A percentile compares a stretch with the other conserved stretches of the same genome.
Conservation (phyloP, 1,140 invertebrate species). For the Physella acuta region DNA sequence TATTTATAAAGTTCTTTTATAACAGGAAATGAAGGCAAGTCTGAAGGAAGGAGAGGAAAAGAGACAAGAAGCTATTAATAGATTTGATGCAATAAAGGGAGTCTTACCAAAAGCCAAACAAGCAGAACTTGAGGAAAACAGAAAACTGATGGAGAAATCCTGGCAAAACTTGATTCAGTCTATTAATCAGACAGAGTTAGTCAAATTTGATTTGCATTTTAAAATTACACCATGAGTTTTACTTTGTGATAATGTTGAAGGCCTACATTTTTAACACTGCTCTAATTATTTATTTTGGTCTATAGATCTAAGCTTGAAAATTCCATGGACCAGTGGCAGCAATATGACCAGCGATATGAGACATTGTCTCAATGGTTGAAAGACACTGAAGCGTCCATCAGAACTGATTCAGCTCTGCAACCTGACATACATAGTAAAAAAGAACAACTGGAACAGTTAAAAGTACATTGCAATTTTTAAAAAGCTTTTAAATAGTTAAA, state of each 20-base stretch:
- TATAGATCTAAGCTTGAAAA: conserved; percentile 66
- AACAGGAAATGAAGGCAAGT: conserved; percentile 49
- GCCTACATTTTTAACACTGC: background rate
- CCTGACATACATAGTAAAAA: conserved; percentile 72
- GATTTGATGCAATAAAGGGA: conserved; percentile 40
- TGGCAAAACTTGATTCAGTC: conserved; percentile 70
- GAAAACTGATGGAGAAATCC: conserved; percentile 69
- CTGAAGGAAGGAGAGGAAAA: conserved; percentile 49
- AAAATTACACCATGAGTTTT: no score
- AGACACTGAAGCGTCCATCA: conserved; percentile 78
- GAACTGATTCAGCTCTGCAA: conserved; percentile 67
- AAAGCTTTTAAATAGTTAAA: background rate
- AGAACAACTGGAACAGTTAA: conserved; percentile 68
- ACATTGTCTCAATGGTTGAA: conserved; percentile 81
- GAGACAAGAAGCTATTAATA: conserved; percentile 40
- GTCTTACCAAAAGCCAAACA: conserved; percentile 48
- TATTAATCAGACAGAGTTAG: conserved; percentile 69
- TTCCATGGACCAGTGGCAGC: conserved; percentile 77
- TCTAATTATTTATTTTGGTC: background rate
- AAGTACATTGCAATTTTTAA: no score
- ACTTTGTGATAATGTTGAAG: no score
- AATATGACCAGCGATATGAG: conserved; percentile 78
- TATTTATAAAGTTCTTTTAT: background rate
- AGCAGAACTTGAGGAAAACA: conserved; percentile 64
- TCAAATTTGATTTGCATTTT: background rate